Base-by-base conservation (phyloP, 2,888 invertebrate species). In the Nomada fucata region DNA sequence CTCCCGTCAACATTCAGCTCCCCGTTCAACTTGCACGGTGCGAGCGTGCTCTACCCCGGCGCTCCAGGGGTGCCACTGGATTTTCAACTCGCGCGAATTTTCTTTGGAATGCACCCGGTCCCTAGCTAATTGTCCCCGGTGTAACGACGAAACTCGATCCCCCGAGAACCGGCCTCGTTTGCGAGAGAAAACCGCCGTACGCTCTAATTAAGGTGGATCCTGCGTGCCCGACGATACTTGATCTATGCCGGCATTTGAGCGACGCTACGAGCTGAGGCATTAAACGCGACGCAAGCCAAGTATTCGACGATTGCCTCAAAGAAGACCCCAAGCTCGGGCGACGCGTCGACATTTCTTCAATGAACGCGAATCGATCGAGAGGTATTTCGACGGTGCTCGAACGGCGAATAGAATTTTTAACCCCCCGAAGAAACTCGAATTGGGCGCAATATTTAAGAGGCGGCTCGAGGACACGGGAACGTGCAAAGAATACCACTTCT, bases 401-500 rank as follows among this genome's bases (percentile, higher is more conserved):
- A 15, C 7, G 29, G 1, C 1, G 60, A 20, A 15, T 50, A n/a
- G 4, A 60, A 50, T 2, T 61, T 61, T 52, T 23, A 36, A 36
- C 36, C 23, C 18, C 18, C 11, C 18, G 23, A 61, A 67, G 52
- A 15, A 50, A 52, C 15, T 52, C 5, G 29, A n/a, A 20, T 20
- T 59, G 10, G 23, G 18, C 36, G 2, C 52, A 23, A 36, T 36
- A 13, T 7, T 20, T 4, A 20, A 52, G 50, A 42, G 20, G 36
- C 52, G 23, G 2, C 29, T 11, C 9, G 36, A 20, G 36, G 50
- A 36, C 20, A 44, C 47, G 18, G 26, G 36, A n/a, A 57, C 64
- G 74, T 59, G 78, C 59, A 57, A 70, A 70, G 78, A 79, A 79
- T 77, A 78, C 64, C 69, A 60, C 64, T 77, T 63, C 69, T 57